These are phyloP conservation scores for Agonum fuliginosum DNA, from an alignment of 2,888 invertebrate species.

Conservation along the genomic window DNA sequence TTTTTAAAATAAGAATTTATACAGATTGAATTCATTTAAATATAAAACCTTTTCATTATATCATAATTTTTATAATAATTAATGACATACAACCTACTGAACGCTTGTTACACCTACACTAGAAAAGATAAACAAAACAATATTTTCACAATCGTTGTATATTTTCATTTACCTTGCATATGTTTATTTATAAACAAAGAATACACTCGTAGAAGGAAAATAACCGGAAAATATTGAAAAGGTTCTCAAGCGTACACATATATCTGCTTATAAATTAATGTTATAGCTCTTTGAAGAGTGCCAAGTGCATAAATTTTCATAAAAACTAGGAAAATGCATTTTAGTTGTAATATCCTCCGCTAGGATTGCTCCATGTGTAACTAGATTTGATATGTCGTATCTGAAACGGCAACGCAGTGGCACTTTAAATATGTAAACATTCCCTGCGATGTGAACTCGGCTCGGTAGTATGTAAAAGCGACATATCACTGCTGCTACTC, in stretches of 20 bases:
- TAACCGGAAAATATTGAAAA: slow-evolving; percentile 19
- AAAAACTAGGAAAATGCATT: slow-evolving; percentile 43
- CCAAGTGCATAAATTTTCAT: slow-evolving; percentile 44
- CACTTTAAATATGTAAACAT: slow-evolving; percentile 46
- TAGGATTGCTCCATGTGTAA: slow-evolving; percentile 36
- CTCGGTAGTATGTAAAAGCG: background rate
- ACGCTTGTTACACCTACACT: too few species aligned
- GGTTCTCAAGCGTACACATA: slow-evolving; percentile 2
- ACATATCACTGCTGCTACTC: slow-evolving; percentile 1
- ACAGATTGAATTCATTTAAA: too few species aligned
- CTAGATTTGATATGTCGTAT: slow-evolving; percentile 40
- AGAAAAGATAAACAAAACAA: too few species aligned
- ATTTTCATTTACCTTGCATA: too few species aligned
- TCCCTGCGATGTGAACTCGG: background rate
- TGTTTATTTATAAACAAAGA: slow-evolving; percentile 18
- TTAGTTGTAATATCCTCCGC: slow-evolving; percentile 41
- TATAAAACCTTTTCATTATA: too few species aligned
- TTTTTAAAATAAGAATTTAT: too few species aligned
- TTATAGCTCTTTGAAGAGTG: slow-evolving; percentile 40
- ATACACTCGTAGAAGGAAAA: background rate
- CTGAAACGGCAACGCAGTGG: slow-evolving; percentile 5
- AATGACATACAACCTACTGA: too few species aligned
- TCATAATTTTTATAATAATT: too few species aligned
- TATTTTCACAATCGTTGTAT: too few species aligned
- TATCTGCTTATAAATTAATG: slow-evolving; percentile 34